Evolutionary conservation across 2,797 vertebrate species (phyloP).

Genomic region (Enteromius viviparus): DNA sequence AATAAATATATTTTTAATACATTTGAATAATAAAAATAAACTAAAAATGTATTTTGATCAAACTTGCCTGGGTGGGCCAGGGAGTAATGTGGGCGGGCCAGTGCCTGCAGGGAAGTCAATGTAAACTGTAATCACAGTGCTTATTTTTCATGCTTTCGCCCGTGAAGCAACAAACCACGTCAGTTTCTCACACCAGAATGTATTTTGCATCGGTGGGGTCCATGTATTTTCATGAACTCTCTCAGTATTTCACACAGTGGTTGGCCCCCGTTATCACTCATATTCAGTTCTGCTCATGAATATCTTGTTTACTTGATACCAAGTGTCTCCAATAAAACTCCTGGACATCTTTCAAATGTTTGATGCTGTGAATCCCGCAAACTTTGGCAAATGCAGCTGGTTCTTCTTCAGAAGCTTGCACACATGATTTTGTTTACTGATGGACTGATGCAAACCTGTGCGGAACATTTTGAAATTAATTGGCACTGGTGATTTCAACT

Average conservation of each 20-base stretch:
- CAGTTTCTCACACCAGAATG: background rate
- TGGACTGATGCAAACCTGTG: conserved; percentile 18
- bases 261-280: background rate
- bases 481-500: background rate
- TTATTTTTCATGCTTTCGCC: background rate
- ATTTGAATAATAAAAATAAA: no score
- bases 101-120: no score
- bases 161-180: background rate
- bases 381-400: background rate
- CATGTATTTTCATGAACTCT: background rate
- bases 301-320: conserved; percentile 27
- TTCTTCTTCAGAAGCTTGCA: conserved; percentile 1
- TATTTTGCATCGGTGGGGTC: background rate
- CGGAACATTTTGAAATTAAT: background rate
- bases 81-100: no score
- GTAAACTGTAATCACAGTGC: background rate
- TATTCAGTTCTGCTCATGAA: conserved; percentile 34
- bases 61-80: no score
- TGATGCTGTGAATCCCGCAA: background rate
- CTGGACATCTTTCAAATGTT: conserved; percentile 20
- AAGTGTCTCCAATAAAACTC: conserved; percentile 13
- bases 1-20: no score
- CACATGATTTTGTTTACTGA: background rate
- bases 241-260: background rate
- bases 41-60: no score